These are phyloP conservation scores for Chymomyza fuscimana DNA, from an alignment of 2,888 invertebrate species.

Conservation along the genomic window DNA sequence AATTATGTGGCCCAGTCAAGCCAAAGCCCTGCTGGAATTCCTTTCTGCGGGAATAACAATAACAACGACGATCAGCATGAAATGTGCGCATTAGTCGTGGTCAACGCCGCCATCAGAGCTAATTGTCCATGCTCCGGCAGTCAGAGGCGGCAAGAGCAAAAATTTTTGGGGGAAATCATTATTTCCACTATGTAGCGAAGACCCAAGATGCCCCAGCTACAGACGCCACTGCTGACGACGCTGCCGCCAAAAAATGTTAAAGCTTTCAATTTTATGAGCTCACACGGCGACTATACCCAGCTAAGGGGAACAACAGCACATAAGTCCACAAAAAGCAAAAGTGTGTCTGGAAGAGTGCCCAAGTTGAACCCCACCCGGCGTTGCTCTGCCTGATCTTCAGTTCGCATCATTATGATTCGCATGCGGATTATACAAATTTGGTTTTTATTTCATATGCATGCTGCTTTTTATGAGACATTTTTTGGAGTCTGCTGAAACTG, in stretches of 20 bases:
- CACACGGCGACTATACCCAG: neutral
- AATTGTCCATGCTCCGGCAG: slow-evolving; percentile 33
- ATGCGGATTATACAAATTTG: slow-evolving; percentile 45
- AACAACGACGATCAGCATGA: slow-evolving; percentile 48
- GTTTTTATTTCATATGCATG: slow-evolving; percentile 22
- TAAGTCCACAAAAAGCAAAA: slow-evolving; percentile 51
- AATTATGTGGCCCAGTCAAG: slow-evolving; percentile 36
- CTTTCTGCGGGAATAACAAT: slow-evolving; percentile 25
- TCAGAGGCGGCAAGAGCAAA: neutral
- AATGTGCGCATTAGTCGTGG: slow-evolving; percentile 51
- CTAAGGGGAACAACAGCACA: neutral
- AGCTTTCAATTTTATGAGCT: slow-evolving; percentile 17
- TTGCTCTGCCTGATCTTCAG: slow-evolving; percentile 59
- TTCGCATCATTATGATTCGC: slow-evolving; percentile 66
- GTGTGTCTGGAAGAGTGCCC: slow-evolving; percentile 49
- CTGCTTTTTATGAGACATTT: slow-evolving; percentile 43
- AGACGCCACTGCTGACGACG: neutral
- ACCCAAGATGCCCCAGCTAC: too few relatives aligned
- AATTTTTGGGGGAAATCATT: neutral
- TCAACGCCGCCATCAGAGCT: slow-evolving; percentile 36
- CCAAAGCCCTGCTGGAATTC: slow-evolving; percentile 12
- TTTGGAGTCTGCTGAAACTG: slow-evolving; percentile 42
- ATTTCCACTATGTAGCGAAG: too few relatives aligned
- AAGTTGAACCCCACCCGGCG: neutral
- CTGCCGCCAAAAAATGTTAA: slow-evolving; percentile 29